Conservation (phyloP, 2,113 vertebrate genomes). For the Hydrochoerus hydrochaeris region DNA sequence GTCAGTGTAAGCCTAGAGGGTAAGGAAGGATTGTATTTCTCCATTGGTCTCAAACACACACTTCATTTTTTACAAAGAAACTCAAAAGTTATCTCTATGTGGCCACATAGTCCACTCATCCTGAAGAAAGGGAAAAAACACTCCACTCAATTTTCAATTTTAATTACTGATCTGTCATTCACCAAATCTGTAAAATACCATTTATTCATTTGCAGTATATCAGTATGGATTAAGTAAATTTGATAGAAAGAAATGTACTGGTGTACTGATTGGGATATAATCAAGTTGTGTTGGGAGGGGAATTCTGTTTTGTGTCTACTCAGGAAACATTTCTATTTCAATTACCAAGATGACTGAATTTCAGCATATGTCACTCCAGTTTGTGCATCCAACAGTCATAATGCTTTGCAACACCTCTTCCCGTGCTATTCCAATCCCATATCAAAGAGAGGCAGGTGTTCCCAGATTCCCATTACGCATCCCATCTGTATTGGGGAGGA, state of each 20-base stretch:
- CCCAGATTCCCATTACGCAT: not conserved
- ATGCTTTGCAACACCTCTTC: not conserved
- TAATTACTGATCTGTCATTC: not conserved
- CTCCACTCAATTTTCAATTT: not conserved
- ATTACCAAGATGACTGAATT: constrained; percentile 36
- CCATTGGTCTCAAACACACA: not conserved
- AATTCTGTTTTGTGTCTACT: constrained; percentile 29
- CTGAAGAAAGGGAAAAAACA: not conserved
- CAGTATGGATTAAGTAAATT: constrained; percentile 14
- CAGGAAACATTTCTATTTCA: constrained; percentile 26
- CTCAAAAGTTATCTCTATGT: not conserved
- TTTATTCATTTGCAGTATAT: not conserved
- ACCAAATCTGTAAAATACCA: not conserved
- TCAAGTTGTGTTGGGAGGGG: not conserved
- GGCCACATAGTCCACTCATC: not conserved
- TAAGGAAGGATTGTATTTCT: not conserved
- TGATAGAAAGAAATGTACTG: not conserved
- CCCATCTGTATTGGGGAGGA: not conserved
- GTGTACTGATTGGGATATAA: not conserved
- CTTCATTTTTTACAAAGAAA: constrained; percentile 7
- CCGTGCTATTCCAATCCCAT: not conserved
- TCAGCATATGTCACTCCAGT: not conserved
- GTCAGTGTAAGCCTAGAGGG: fast-evolving
- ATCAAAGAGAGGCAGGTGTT: constrained; percentile 47
- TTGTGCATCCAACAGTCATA: not conserved